Percentiles rank a stretch among this genome's conserved stretches.
Evolutionary conservation across 2,888 invertebrate genomes (phyloP).

Genomic region (Ctena decussata): DNA sequence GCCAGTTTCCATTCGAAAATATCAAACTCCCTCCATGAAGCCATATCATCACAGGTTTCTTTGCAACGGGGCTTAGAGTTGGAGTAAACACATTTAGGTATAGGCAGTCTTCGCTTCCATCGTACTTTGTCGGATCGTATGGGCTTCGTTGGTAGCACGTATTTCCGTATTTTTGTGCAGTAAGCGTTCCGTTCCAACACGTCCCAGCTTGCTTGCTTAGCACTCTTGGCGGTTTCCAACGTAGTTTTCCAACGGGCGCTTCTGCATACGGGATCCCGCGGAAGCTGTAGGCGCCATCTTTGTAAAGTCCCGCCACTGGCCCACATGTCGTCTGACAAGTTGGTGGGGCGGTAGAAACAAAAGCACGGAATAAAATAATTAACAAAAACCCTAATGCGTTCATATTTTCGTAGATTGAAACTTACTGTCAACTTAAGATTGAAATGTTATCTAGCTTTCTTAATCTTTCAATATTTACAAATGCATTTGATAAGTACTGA

Average conservation of each 20-base stretch:
- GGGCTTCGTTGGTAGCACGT: constrained; percentile 67
- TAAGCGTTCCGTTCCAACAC: constrained; percentile 70
- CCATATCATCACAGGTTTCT: constrained; percentile 81
- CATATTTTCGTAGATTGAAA: too few species aligned
- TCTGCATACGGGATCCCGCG: constrained; percentile 76
- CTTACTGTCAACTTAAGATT: too few species aligned
- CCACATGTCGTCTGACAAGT: constrained; percentile 69
- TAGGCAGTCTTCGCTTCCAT: constrained; percentile 54
- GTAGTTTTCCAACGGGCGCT: constrained; percentile 60
- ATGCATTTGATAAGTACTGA: too few species aligned
- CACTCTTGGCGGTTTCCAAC: constrained; percentile 71
- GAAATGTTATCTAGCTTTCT: too few species aligned
- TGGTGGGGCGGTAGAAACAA: not conserved
- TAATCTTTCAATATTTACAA: too few species aligned
- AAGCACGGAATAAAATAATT: not conserved
- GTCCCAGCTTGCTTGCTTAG: constrained; percentile 40
- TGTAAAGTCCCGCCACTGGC: constrained; percentile 60
- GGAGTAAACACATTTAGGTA: constrained; percentile 80
- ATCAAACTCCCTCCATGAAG: constrained; percentile 79
- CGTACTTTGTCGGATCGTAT: constrained; percentile 52
- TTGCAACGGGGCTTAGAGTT: constrained; percentile 62
- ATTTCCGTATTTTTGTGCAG: constrained; percentile 66
- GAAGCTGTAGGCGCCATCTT: constrained; percentile 65
- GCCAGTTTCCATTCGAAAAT: constrained; percentile 60
- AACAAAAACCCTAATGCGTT: not conserved